Evolutionary conservation across 1,140 invertebrate genomes (phyloP).

Genomic region (Teleogryllus occipitalis): DNA sequence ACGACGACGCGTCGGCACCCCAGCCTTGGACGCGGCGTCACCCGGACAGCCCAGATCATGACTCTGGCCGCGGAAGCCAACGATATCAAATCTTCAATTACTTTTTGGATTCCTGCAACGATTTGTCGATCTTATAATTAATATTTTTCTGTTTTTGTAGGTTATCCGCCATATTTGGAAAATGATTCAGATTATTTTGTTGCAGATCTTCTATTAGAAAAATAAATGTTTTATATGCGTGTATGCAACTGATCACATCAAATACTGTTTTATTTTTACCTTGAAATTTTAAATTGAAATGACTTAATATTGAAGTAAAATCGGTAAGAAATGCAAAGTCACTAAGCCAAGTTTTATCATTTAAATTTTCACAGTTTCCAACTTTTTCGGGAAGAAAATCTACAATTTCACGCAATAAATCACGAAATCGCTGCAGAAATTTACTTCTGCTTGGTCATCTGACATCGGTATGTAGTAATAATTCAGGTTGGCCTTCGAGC

Average conservation of each 20-base stretch:
- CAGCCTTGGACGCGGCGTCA: too few relatives aligned
- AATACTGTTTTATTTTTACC: conserved; percentile 22
- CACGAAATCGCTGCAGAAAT: background rate
- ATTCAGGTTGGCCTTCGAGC: conserved; percentile 23
- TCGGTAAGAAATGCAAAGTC: conserved; percentile 16
- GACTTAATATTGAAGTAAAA: too few relatives aligned
- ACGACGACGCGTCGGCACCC: too few relatives aligned
- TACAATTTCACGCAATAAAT: background rate
- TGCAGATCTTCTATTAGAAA: conserved; percentile 26
- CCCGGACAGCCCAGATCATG: too few relatives aligned
- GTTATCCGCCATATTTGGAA: conserved; percentile 26
- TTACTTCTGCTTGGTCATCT: conserved; percentile 10
- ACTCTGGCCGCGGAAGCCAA: too few relatives aligned
- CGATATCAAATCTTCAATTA: conserved; percentile 23
- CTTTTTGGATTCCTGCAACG: conserved; percentile 23
- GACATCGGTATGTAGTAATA: conserved; percentile 21
- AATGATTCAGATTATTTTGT: conserved; percentile 27
- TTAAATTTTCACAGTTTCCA: conserved; percentile 16
- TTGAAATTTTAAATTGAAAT: conserved; percentile 25
- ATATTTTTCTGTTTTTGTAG: conserved; percentile 26
- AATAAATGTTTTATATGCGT: conserved; percentile 25
- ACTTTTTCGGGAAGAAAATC: conserved; percentile 13
- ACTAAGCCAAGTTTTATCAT: conserved; percentile 23
- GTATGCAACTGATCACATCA: conserved; percentile 20
- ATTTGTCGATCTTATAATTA: conserved; percentile 25